These are phyloP conservation scores for Sipha flava DNA, from an alignment of 1,140 invertebrate genomes.

Conservation along the genomic window DNA sequence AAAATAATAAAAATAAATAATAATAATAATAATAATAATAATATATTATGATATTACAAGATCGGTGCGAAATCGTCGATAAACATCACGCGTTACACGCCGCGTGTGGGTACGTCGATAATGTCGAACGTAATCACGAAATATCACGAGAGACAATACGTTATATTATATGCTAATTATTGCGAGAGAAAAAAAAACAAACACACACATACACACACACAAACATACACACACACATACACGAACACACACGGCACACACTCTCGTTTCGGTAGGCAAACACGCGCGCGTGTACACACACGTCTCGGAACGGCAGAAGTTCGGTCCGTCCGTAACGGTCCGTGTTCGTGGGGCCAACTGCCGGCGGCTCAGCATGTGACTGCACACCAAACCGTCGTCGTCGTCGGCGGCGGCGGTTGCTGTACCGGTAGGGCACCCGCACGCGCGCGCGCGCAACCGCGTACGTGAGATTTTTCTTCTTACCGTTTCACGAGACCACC, in stretches of 20 bases:
- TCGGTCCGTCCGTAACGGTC: background rate
- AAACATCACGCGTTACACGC: too few relatives aligned
- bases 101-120: too few relatives aligned
- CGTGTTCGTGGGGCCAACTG: conserved; percentile 27
- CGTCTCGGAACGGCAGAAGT: background rate
- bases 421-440: background rate
- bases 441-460: background rate
- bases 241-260: background rate
- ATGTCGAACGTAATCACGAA: too few relatives aligned
- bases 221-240: background rate
- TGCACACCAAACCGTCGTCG: background rate
- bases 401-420: background rate
- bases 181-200: background rate
- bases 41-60: too few relatives aligned
- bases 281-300: background rate
- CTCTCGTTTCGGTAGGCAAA: background rate
- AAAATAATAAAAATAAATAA: too few relatives aligned
- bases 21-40: too few relatives aligned
- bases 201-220: background rate
- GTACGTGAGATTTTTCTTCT: background rate
- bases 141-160: too few relatives aligned
- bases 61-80: too few relatives aligned
- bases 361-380: conserved; percentile 29
- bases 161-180: background rate
- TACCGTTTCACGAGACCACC: background rate